Evolutionary conservation across 2,888 invertebrate genomes (phyloP), one percentile per base, ranked within the genome.

Genomic region (Drosophila stalkeri): DNA sequence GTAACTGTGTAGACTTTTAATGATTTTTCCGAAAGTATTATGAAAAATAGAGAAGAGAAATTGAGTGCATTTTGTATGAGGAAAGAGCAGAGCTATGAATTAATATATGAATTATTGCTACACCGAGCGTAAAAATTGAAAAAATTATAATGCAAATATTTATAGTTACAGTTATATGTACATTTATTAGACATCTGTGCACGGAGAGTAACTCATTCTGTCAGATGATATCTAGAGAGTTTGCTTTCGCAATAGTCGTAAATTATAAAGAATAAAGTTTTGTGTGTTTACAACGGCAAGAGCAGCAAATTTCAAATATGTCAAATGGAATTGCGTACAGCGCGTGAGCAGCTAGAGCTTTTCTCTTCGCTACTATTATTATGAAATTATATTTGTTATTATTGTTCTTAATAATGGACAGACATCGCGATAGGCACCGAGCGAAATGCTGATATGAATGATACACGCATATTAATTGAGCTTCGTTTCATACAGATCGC

Each of bases 381-480:
- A 31, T 49, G 39, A 20, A 57, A 44, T 57, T 33, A 57, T 23
- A 35, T 35, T 20, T 59, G 14, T 31, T 60, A 16, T 60, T 49
- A 49, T 57, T 57, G 20, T 68, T 49, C 66, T 72, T 51, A 65
- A 62, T 77, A 67, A 69, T 44, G 61, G 62, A 14, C 43, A 41
- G 66, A 35, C 51, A 51, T 14, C 49, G 31, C 7, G 49, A 33
- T 33, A 39, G 55, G 20, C 43, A 35, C 49, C 31, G 44, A 57
- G 68, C 41, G 51, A 65, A 64, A 69, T 47, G n/a, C 20, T 27
- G 16, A n/a, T n/a, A n/a, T n/a, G n/a, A n/a, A n/a, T n/a, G 51
- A 60, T 56, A 52, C 31, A 61, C 74, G 78, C 74, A 66, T 63
- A 70, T 70, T 67, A 87, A 82, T 82, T 87, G 66, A 60, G 37